Evolutionary conservation across 2,888 invertebrate genomes (phyloP).

Genomic region (Archips crataeganus): DNA sequence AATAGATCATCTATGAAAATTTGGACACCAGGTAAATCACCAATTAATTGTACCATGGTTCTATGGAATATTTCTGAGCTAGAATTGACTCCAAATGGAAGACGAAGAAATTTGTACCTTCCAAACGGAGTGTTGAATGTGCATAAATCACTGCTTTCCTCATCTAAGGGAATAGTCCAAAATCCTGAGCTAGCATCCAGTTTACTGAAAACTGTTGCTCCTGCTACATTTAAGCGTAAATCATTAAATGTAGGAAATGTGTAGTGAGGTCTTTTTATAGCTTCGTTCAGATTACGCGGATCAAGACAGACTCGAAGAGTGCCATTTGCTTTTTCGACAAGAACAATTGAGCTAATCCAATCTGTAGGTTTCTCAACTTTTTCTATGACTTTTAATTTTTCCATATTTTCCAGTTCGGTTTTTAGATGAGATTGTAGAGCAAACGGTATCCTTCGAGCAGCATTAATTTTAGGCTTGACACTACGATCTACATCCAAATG

Average conservation of each 20-base stretch:
- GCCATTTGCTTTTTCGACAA: conserved; percentile 17
- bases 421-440: conserved; percentile 16
- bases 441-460: conserved; percentile 14
- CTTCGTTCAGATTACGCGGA: conserved; percentile 12
- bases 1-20: conserved; percentile 44
- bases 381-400: conserved; percentile 12
- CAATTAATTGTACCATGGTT: conserved; percentile 40
- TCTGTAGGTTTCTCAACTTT: conserved; percentile 12
- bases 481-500: conserved; percentile 25
- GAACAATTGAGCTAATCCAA: conserved; percentile 1
- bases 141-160: conserved; percentile 16
- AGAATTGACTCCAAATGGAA: conserved; percentile 47
- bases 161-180: conserved; percentile 8
- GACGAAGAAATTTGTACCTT: conserved; percentile 22
- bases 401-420: conserved; percentile 11
- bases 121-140: conserved; percentile 19
- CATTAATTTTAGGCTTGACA: conserved; percentile 28
- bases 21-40: conserved; percentile 37
- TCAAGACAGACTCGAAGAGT: conserved; percentile 12
- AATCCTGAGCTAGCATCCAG: too few relatives aligned
- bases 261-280: conserved; percentile 2
- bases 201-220: conserved; percentile 13
- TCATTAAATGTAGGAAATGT: conserved; percentile 17
- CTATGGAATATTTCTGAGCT: conserved; percentile 45
- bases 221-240: not conserved